Evolutionary conservation across 2,113 vertebrate species (phyloP).

Genomic region (Todiramphus chloris): DNA sequence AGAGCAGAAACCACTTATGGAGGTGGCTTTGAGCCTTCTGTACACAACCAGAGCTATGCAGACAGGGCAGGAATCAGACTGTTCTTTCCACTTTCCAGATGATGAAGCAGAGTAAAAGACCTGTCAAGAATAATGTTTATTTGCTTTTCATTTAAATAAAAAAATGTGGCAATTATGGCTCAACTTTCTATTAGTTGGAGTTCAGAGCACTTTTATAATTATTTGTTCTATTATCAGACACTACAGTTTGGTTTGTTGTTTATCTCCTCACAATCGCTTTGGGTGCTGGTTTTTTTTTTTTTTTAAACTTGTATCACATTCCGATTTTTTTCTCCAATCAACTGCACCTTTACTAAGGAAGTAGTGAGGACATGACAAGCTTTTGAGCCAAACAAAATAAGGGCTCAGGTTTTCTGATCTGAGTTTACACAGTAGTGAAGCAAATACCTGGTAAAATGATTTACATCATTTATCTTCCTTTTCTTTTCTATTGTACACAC

Average conservation of each 20-base stretch:
- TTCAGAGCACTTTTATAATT: background rate
- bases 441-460: background rate
- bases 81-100: background rate
- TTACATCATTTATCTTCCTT: background rate
- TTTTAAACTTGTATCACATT: background rate
- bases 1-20: background rate
- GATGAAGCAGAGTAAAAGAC: background rate
- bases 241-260: background rate
- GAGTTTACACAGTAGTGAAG: background rate
- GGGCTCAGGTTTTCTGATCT: background rate
- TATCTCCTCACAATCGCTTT: background rate
- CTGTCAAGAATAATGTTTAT: background rate
- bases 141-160: background rate
- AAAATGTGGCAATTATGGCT: background rate
- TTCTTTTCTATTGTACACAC: background rate
- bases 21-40: background rate
- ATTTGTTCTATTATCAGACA: background rate
- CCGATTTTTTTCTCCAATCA: background rate
- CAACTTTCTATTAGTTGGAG: background rate
- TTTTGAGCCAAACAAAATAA: background rate
- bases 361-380: fast-evolving
- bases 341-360: background rate
- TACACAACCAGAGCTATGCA: background rate
- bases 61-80: background rate
- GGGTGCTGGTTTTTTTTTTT: background rate